These are phyloP conservation scores for Forbesichthys agassizii DNA, from an alignment of 2,113 vertebrate genomes.

Conservation along the genomic window DNA sequence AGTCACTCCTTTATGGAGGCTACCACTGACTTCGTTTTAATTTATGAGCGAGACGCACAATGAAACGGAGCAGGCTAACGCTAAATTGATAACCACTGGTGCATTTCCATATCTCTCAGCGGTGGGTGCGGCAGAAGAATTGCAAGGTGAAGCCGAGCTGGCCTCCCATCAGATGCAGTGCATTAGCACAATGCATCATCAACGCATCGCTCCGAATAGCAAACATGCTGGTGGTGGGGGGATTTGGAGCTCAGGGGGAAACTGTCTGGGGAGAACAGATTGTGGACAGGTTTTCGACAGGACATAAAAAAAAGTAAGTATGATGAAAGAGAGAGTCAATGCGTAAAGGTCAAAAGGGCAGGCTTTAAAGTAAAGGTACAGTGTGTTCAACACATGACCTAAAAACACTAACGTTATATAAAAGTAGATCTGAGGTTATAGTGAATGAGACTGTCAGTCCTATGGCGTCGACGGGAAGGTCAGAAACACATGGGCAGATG, in stretches of 20 bases:
- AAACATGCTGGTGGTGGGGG: neutral
- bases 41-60: neutral
- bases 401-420: too few species aligned
- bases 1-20: conserved; percentile 29
- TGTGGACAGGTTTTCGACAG: too few species aligned
- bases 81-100: neutral
- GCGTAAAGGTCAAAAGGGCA: neutral
- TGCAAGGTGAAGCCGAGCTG: too few species aligned
- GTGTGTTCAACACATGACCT: too few species aligned
- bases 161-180: too few species aligned
- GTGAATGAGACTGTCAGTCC: conserved; percentile 25
- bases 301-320: too few species aligned
- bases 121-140: too few species aligned
- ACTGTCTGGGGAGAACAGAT: too few species aligned
- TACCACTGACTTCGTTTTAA: conserved; percentile 8
- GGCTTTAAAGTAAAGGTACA: neutral
- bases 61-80: neutral
- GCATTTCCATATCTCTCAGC: too few species aligned
- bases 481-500: conserved; percentile 54
- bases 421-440: neutral
- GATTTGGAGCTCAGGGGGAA: too few species aligned
- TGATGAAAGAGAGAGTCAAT: too few species aligned
- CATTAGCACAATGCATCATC: neutral
- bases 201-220: neutral
- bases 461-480: conserved; percentile 45